These are phyloP conservation scores for Bhutanitis thaidina DNA, from an alignment of 2,888 invertebrate genomes.

Conservation along the genomic window DNA sequence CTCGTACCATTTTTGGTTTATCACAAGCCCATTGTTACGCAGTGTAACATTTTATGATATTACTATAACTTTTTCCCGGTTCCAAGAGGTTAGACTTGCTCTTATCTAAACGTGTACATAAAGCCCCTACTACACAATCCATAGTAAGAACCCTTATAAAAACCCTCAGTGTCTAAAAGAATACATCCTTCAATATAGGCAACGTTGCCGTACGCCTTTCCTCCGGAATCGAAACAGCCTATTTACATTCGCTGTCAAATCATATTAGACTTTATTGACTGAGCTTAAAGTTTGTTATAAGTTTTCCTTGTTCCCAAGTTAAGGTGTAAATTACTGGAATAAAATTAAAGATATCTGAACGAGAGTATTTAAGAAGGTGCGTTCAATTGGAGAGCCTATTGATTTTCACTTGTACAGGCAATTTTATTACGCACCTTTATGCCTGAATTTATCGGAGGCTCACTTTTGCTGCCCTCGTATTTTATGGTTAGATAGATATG, in stretches of 20 bases:
- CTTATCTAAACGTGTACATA: conserved; percentile 21
- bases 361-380: conserved; percentile 31
- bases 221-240: conserved; percentile 8
- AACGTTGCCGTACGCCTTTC: conserved; percentile 4
- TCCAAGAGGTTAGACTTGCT: conserved; percentile 13
- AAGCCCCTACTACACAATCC: conserved; percentile 18
- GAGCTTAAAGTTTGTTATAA: conserved; percentile 14
- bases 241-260: not conserved
- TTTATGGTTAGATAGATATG: too few relatives aligned
- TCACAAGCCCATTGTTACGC: not conserved
- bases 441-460: conserved; percentile 1
- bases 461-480: not conserved
- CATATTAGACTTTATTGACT: conserved; percentile 6
- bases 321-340: conserved; percentile 5
- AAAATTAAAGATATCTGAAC: conserved; percentile 31
- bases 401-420: conserved; percentile 39
- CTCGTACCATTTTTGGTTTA: not conserved
- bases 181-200: conserved; percentile 22
- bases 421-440: conserved; percentile 27
- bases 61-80: conserved; percentile 9
- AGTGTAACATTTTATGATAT: not conserved
- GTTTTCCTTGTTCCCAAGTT: not conserved
- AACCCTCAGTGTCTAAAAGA: conserved; percentile 23
- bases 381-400: conserved; percentile 36
- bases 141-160: conserved; percentile 22